Evolutionary conservation across 2,797 vertebrate genomes (phyloP), one percentile per base, ranked within the genome.

Genomic region (Scleropages formosus): DNA sequence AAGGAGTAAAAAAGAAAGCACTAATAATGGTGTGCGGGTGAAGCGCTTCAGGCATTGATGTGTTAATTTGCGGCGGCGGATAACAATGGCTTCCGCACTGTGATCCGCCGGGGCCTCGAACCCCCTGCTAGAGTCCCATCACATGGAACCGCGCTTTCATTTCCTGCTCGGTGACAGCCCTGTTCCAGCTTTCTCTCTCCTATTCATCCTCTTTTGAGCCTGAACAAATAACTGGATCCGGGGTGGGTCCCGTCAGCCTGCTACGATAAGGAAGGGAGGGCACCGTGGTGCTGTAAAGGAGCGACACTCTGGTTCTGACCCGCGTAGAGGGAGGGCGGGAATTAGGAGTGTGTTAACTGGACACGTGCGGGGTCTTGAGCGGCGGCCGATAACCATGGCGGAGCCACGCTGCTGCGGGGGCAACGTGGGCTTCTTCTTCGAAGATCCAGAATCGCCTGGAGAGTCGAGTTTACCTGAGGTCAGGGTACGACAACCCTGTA

Each of bases 401-500:
- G 47, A 26, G 26, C 51, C 73, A 51, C 13, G 16, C 12, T 74
- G 51, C 73, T 9, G 58, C 53, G 68, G 10, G 8, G 39, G 51
- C 67, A 62, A 63, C 12, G 20, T 44, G 26, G 18, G 27, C 22
- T 53, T 12, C 56, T 44, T 61, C n/a, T 39, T 6, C 18, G 65
- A 71, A 18, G 73, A 69, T 63, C 64, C 56, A 61, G 24, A 73
- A 26, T 49, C 67, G 71, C 47, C 63, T 4, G 11, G 15, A 20
- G 39, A 31, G 27, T 12, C 4, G 4, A 53, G 71, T 72, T 49
- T 24, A 72, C 44, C 49, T 12, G 20, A 73, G 62, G 31, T 58
- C 13, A 46, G 12, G 8, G 27, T 70, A 27, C 27, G 46, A 47
- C 53, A 26, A 73, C 44, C 8, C 18, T 22, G 20, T 27, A 31